Evolutionary conservation across 2,113 vertebrate genomes (phyloP).

Genomic region (Dolichallabes microphthalmus): DNA sequence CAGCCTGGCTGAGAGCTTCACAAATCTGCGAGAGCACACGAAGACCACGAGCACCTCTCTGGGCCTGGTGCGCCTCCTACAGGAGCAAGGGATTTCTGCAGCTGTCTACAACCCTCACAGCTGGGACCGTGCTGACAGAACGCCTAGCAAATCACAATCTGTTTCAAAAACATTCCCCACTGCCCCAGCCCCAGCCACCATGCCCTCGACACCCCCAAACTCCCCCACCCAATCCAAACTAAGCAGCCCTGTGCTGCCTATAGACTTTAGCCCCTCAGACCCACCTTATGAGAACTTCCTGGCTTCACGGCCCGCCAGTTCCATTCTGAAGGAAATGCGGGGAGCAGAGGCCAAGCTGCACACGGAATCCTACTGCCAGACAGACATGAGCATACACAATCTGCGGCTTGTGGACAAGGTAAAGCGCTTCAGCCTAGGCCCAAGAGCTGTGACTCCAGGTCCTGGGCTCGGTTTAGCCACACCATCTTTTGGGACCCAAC

Average conservation of each 20-base stretch:
- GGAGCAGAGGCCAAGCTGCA: conserved; percentile 65
- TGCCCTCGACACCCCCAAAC: conserved; percentile 88
- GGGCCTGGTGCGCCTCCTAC: conserved; percentile 89
- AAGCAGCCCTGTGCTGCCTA: conserved; percentile 60
- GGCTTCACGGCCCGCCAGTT: conserved; percentile 91
- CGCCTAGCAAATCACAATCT: conserved; percentile 52
- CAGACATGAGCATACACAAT: conserved; percentile 83
- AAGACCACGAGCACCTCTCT: conserved; percentile 94
- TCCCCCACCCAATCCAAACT: conserved; percentile 71
- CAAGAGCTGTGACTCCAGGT: conserved; percentile 55
- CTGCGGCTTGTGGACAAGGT: conserved; percentile 95
- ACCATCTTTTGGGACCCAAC: conserved; percentile 71
- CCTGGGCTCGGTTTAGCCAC: conserved; percentile 66
- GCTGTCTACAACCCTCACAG: conserved; percentile 88
- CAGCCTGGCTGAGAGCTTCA: conserved; percentile 91
- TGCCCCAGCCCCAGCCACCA: conserved; percentile 67
- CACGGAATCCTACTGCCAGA: conserved; percentile 80
- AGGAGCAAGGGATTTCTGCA: conserved; percentile 89
- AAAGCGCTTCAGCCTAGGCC: conserved; percentile 81
- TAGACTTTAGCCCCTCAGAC: conserved; percentile 85
- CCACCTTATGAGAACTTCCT: conserved; percentile 89
- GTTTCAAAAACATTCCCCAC: conserved; percentile 67
- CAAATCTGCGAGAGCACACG: conserved; percentile 90
- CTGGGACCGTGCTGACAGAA: conserved; percentile 80
- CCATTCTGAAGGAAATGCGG: conserved; percentile 89